A percentile compares a stretch with the other conserved stretches of the same genome.
Evolutionary conservation across 2,797 vertebrate species (phyloP).

Genomic region (Notamacropus eugenii): DNA sequence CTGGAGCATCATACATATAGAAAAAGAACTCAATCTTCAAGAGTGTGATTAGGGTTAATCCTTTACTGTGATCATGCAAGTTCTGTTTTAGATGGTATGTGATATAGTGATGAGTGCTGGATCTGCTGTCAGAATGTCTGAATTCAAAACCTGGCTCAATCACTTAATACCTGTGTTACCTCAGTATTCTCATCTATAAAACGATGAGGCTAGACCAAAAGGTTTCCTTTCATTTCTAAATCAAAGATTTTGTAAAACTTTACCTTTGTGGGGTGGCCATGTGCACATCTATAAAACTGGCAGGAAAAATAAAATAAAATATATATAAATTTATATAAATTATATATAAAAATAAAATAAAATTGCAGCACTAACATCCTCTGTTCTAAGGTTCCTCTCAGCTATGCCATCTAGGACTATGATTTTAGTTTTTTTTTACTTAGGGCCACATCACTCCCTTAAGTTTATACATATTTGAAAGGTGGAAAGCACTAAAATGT

Average conservation of each 20-base stretch:
- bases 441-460: neutral
- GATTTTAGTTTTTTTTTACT: neutral
- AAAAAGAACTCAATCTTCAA: neutral
- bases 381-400: neutral
- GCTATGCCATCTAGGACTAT: neutral
- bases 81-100: neutral
- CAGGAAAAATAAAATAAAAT: neutral
- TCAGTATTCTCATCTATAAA: neutral
- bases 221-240: neutral
- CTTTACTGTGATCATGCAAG: neutral
- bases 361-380: neutral
- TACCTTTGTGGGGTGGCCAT: neutral
- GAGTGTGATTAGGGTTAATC: neutral
- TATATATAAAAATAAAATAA: too few relatives aligned
- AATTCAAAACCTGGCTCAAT: neutral
- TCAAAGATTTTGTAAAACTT: neutral
- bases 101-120: neutral
- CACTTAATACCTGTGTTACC: neutral
- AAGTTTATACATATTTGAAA: neutral
- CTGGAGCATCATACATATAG: neutral
- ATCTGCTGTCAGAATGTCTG: neutral
- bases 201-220: neutral
- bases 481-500: neutral
- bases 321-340: too few relatives aligned
- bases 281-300: neutral